A percentile compares a stretch with the other conserved stretches of the same genome.
Evolutionary conservation across 2,113 vertebrate genomes (phyloP).

Genomic region (Melospiza georgiana): DNA sequence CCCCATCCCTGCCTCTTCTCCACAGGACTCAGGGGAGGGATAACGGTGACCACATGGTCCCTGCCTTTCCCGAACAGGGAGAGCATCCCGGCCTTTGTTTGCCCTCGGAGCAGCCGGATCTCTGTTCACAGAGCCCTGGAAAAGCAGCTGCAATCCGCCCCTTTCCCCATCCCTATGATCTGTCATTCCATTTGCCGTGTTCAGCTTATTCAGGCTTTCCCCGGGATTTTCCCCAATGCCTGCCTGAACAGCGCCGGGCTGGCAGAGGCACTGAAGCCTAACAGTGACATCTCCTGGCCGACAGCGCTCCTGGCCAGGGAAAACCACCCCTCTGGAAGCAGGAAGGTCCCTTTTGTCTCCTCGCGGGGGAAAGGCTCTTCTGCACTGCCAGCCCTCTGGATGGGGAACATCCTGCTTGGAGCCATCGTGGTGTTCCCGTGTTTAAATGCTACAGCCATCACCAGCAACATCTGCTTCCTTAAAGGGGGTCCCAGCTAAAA

Average conservation of each 20-base stretch:
- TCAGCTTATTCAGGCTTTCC: not conserved
- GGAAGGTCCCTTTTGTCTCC: not conserved
- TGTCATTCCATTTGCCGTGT: not conserved
- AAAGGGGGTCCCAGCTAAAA: not conserved
- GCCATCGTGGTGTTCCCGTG: fast-evolving
- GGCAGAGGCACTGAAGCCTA: not conserved
- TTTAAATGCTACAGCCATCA: not conserved
- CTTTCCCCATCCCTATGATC: not conserved
- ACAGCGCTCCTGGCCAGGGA: not conserved
- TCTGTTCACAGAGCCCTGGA: not conserved
- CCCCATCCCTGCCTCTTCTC: not conserved
- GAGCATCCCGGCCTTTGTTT: not conserved
- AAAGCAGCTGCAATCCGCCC: not conserved
- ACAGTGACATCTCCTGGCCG: constrained; percentile 63
- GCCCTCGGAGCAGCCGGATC: not conserved
- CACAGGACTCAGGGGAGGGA: not conserved
- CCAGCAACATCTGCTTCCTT: not conserved
- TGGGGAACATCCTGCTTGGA: not conserved
- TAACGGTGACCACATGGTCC: not conserved
- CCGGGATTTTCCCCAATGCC: not conserved
- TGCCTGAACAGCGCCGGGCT: not conserved
- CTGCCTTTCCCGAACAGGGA: not conserved
- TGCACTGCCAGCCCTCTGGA: not conserved
- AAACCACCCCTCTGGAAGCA: not conserved
- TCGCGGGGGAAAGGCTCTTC: not conserved